Percentiles rank a stretch among this genome's conserved stretches.
Conservation (phyloP, 1,140 invertebrate species). For the Cylas formicarius region DNA sequence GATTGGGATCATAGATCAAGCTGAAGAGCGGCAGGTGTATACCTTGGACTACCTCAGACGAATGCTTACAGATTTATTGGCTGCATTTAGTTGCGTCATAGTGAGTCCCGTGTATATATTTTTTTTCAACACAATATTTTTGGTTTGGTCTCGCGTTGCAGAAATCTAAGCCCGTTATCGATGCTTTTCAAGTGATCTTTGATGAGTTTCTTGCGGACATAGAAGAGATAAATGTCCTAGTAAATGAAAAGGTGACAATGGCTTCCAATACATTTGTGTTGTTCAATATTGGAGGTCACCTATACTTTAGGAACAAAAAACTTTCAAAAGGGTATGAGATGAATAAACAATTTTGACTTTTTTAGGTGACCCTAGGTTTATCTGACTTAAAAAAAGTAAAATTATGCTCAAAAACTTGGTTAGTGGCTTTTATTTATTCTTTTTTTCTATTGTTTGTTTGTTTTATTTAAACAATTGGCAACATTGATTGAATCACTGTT, state of each 20-base stretch:
- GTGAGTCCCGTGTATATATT: not conserved
- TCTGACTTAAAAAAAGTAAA: no score
- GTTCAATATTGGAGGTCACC: constrained; percentile 20
- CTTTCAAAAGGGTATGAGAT: constrained; percentile 17
- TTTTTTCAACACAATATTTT: not conserved
- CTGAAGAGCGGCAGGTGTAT: constrained; percentile 7
- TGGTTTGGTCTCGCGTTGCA: constrained; percentile 3
- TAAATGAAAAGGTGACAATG: constrained; percentile 13
- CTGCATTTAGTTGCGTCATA: constrained; percentile 8
- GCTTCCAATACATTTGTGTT: constrained; percentile 22
- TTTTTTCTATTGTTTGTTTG: constrained; percentile 1
- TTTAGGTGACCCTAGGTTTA: no score
- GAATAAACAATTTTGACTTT: not conserved
- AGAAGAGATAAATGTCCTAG: constrained; percentile 15
- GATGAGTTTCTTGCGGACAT: constrained; percentile 20
- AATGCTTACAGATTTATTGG: constrained; percentile 9
- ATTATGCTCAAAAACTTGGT: not conserved
- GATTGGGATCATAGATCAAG: constrained; percentile 15
- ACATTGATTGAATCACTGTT: no score
- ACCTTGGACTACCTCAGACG: constrained; percentile 13
- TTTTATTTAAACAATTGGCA: not conserved
- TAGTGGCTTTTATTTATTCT: not conserved
- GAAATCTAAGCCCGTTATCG: not conserved
- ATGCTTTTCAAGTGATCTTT: constrained; percentile 17
- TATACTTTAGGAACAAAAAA: constrained; percentile 24